Base-by-base conservation (phyloP, 2,797 vertebrate genomes). In the Acomys russatus region DNA sequence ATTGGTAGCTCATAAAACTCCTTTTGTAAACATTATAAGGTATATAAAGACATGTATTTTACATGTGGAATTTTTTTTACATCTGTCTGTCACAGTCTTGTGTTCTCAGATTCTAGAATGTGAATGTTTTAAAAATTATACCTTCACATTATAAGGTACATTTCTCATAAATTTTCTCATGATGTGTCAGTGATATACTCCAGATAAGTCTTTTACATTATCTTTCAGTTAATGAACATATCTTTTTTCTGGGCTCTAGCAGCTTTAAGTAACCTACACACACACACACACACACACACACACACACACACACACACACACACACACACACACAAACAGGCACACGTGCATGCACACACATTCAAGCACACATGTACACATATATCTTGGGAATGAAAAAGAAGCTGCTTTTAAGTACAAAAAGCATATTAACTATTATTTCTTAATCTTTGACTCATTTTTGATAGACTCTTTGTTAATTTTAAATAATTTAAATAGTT, bases 401-500 rank as follows among this genome's bases (percentile, higher is more conserved):
- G 38, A 49, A 49, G 38, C 23, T 76, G 22, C 25, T 76, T 14
- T 76, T 12, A 49, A 76, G 14, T 49, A 76, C 49, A 76, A 28
- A 23, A 76, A 76, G 10, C 28, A 28, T 25, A 76, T 23, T 28
- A 76, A 28, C 28, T 76, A 28, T 28, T 28, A 49, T 76, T 5
- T 76, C 22, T 49, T 89, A 82, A 86, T 3, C 9, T 80, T 4
- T 76, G 18, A 44, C 30, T 79, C 9, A 61, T 91, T 20, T 93
- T 1, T 84, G 12, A 3, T 80, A 91, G 90, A 35, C 3, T 2
- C 23, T 83, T 54, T 79, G 56, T 78, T 54, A 63, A 33, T 54
- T 91, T 74, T 54, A 84, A 71, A 51, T 91, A 38, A 80, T 70
- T 74, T 54, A 84, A 71, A 51, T 91, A 38, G 76, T 70, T 76